Percentiles rank a stretch among this genome's conserved stretches.
Conservation (phyloP, 2,113 vertebrate species). For the Pollachius pollachius region DNA sequence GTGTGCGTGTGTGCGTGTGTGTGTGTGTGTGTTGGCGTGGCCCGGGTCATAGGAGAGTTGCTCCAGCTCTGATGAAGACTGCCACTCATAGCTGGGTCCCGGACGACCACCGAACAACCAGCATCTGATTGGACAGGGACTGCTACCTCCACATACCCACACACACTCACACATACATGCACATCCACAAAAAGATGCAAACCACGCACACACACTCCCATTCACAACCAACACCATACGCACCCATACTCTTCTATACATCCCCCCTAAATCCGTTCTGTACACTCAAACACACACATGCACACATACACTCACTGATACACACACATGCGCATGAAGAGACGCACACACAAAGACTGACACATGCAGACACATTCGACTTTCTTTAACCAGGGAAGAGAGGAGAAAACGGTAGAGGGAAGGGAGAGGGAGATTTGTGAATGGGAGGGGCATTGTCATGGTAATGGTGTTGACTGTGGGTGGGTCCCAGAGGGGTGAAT, state of each 20-base stretch:
- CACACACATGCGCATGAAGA: neutral
- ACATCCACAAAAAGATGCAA: constrained; percentile 19
- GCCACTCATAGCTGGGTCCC: constrained; percentile 18
- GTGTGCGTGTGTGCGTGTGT: constrained; percentile 12
- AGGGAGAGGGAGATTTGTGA: constrained; percentile 4
- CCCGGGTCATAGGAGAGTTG: constrained; percentile 18
- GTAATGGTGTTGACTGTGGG: constrained; percentile 34
- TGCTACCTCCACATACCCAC: constrained; percentile 16
- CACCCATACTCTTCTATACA: no score
- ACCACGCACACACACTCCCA: constrained; percentile 2
- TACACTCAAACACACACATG: constrained; percentile 19
- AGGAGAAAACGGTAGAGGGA: constrained; percentile 9
- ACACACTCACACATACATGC: constrained; percentile 19
- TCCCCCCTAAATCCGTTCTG: no score
- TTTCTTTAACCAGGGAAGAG: constrained; percentile 33
- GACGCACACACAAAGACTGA: constrained; percentile 11
- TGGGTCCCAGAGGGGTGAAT: constrained; percentile 14
- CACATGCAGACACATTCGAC: constrained; percentile 29
- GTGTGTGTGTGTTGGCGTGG: constrained; percentile 13
- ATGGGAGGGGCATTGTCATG: constrained; percentile 63
- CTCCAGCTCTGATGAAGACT: constrained; percentile 18
- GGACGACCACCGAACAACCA: constrained; percentile 1
- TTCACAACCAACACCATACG: constrained; percentile 3
- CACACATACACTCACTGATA: constrained; percentile 1
- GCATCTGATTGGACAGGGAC: constrained; percentile 14